phyloP scores from a whole-genome alignment of 2,888 invertebrate species.

The Romanomermis culicivorax region DNA sequence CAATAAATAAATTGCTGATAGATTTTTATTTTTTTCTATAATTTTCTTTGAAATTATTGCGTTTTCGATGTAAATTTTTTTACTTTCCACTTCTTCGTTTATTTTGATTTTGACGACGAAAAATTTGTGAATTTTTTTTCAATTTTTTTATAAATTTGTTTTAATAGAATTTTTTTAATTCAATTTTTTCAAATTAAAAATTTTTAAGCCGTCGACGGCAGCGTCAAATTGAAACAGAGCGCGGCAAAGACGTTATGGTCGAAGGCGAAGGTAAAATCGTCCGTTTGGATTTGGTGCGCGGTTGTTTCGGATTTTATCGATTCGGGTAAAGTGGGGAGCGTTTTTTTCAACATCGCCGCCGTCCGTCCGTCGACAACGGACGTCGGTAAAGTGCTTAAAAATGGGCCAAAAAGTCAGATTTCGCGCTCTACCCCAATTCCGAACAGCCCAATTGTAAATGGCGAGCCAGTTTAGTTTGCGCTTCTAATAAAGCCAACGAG shows the following conservation, averaged over 20 bases:
- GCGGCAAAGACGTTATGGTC: conserved; percentile 1
- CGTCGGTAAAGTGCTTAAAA: conserved; percentile 5
- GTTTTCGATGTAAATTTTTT: too few species aligned
- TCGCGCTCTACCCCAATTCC: neutral
- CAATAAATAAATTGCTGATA: too few species aligned
- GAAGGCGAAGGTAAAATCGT: conserved; percentile 4
- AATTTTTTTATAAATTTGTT: too few species aligned
- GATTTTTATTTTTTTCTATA: too few species aligned
- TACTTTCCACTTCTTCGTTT: too few species aligned
- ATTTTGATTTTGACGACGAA: too few species aligned
- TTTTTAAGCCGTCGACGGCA: conserved; percentile 1
- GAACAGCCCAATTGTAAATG: neutral
- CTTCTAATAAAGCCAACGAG: neutral
- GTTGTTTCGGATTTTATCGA: conserved; percentile 17
- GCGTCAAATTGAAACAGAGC: conserved; percentile 2
- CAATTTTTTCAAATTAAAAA: too few species aligned
- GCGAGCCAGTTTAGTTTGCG: neutral
- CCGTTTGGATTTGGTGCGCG: conserved; percentile 28
- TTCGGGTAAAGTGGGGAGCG: neutral
- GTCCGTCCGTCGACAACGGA: conserved; percentile 7
- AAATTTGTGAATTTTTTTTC: too few species aligned
- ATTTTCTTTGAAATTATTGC: too few species aligned
- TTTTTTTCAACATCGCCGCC: conserved; percentile 10
- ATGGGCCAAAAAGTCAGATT: neutral
- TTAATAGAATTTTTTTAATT: too few species aligned